phyloP scores from a whole-genome alignment of 2,113 vertebrate genomes.

The Leptosomus discolor region DNA sequence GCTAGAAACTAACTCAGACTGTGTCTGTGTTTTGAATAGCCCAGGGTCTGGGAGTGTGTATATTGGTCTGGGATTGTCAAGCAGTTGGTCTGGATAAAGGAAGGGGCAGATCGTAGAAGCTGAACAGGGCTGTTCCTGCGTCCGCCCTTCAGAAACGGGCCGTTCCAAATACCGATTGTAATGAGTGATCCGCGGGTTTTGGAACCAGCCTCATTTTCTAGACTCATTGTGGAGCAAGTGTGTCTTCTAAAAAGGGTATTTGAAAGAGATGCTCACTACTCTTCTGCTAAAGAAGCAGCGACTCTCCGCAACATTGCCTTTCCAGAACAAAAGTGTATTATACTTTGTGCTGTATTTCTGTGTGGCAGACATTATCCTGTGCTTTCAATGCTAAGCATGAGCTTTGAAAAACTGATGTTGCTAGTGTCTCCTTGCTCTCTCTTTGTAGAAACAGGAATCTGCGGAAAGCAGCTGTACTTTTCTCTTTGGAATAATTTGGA shows the following conservation, averaged over 20 bases:
- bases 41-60: rapidly evolving
- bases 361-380: background rate
- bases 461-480: background rate
- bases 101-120: background rate
- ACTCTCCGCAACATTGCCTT: background rate
- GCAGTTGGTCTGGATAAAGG: background rate
- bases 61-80: background rate
- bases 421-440: background rate
- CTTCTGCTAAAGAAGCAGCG: slow-evolving; percentile 30
- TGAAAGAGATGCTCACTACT: background rate
- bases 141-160: background rate
- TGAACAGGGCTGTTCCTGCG: background rate
- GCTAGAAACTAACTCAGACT: background rate
- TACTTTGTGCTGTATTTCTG: background rate
- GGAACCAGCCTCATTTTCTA: slow-evolving; percentile 18
- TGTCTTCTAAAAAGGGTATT: background rate
- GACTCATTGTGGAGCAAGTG: background rate
- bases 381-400: background rate
- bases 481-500: background rate
- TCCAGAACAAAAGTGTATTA: background rate
- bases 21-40: background rate
- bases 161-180: background rate
- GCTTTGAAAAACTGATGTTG: background rate
- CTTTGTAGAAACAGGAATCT: background rate
- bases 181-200: background rate